Evolutionary conservation across 1,140 invertebrate species (phyloP), one percentile per base, ranked within the genome.

Genomic region (Galendromus occidentalis): DNA sequence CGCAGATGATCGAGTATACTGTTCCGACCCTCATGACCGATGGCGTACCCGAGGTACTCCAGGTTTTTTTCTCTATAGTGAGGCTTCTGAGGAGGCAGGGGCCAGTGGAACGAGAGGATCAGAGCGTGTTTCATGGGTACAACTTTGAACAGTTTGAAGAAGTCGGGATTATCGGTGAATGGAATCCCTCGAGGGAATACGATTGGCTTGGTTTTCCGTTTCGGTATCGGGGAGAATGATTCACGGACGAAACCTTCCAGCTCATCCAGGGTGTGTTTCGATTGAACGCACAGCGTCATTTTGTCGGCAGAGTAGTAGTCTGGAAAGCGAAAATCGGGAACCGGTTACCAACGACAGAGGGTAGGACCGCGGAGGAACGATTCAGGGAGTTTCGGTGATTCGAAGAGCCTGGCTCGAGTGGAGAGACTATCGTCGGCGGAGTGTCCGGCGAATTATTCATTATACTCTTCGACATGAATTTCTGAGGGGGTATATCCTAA

Each of bases 121-220:
- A 77, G 69, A 7, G 75, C 71, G 68, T 79, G 77, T 67, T 78
- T 77, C 17, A 79, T 74, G 28, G 78, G 78, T 5, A 77, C 73
- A 9, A 73, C 73, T 68, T 70, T 71, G 33, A 71, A 69, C 22
- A 59, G 33, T 59, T 59, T 59, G 51, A 25, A 59, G 22, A 59
- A 59, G 33, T 59, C 22, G 14, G 14, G 51, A 59, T 59, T 17
- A 9, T 59, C 22, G 14, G 25, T 59, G 14, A 59, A 25, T 2
- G 51, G 51, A 25, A 59, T 29, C 20, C 33, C 51, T 25, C 25
- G n/a, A 6, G 51, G 51, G 51, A 29, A 59, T 2, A 29, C 51
- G 14, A 59, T 4, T 2, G 51, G 51, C 25, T 14, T 25, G 1
- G 25, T 17, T 25, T 59, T 22, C 25, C 33, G 51, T 25, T 33